Percentiles rank a stretch among this genome's conserved stretches.
These are phyloP conservation scores for Danionella cerebrum DNA, from an alignment of 2,113 vertebrate species.

Conservation along the genomic window DNA sequence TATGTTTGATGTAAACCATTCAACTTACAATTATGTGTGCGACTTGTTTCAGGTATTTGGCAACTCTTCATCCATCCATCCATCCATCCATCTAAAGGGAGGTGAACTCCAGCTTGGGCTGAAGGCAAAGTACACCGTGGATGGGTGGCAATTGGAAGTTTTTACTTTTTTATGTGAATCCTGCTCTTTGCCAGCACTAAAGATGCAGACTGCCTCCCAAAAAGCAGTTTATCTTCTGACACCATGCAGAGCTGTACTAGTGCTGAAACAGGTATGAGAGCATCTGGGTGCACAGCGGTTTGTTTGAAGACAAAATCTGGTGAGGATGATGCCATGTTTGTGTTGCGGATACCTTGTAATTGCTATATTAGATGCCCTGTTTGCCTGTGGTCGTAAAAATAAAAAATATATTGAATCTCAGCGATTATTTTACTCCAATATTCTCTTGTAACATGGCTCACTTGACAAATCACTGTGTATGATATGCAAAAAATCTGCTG, in stretches of 20 bases:
- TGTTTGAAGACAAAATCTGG: not conserved
- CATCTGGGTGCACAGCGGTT: not conserved
- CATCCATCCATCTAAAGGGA: no score
- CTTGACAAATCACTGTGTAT: slow-evolving; percentile 32
- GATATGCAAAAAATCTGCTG: slow-evolving; percentile 27
- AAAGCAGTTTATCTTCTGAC: not conserved
- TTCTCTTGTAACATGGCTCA: slow-evolving; percentile 17
- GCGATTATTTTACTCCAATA: not conserved
- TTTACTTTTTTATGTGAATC: not conserved
- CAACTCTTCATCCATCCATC: no score
- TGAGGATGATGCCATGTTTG: not conserved
- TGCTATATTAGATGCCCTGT: not conserved
- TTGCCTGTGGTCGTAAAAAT: not conserved
- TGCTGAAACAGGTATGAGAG: not conserved
- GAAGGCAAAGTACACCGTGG: no score
- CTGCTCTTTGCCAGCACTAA: not conserved
- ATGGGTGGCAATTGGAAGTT: not conserved
- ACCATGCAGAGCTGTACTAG: not conserved
- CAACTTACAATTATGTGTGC: no score
- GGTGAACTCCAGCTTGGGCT: no score
- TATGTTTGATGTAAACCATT: no score
- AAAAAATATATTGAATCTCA: not conserved
- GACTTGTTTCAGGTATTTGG: no score
- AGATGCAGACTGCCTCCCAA: not conserved
- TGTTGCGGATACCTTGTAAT: not conserved